Base-by-base conservation (phyloP, 1,140 invertebrate genomes). In the Papilio machaon region DNA sequence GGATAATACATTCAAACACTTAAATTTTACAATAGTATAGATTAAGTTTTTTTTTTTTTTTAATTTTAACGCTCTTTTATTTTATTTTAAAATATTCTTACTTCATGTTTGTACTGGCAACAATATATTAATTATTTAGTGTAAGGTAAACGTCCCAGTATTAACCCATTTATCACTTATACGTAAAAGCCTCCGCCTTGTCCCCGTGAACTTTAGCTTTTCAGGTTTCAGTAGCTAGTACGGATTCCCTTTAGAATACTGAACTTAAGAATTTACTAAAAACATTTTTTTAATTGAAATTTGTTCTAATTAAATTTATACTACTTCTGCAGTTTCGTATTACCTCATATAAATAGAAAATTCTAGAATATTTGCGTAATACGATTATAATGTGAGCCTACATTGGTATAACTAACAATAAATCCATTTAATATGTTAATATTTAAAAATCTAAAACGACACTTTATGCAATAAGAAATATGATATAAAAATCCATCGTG, bases 121-220 rank as follows among this genome's bases (percentile, higher is more conserved):
- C 64, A 67, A 64, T 30, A 10, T 46, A 49, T 75, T 75, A 19
- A 75, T 52, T 52, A 79, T 64, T 30, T 9, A 38, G 38, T 38
- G 13, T 43, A 60, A 79, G 2, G n/a, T 46, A 64, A 30, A 35
- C 35, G 38, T n/a, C 38, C 77, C 38, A 19, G 60, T 67, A 43
- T 79, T 79, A 38, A 67, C 77, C 77, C 19, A 79, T 79, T 79
- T 79, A 79, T 79, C 58, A 67, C 58, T 79, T 64, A 67, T 64
- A 78, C 11, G 35, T 67, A 47, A 67, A 67, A 79, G 76, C 76
- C 76, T 64, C 76, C 76, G n/a, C 38, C 58, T 64, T 79, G 77
- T 79, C 77, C 77, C 77, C 77, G 58, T 79, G 58, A 79, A 79
- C 58, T 79, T 79, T 79, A 67, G 38, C 58, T 79, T 79, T 79